A percentile compares a stretch with the other conserved stretches of the same genome.
These are phyloP conservation scores for Phoeniculus purpureus DNA, from an alignment of 2,797 vertebrate genomes.

Conservation along the genomic window DNA sequence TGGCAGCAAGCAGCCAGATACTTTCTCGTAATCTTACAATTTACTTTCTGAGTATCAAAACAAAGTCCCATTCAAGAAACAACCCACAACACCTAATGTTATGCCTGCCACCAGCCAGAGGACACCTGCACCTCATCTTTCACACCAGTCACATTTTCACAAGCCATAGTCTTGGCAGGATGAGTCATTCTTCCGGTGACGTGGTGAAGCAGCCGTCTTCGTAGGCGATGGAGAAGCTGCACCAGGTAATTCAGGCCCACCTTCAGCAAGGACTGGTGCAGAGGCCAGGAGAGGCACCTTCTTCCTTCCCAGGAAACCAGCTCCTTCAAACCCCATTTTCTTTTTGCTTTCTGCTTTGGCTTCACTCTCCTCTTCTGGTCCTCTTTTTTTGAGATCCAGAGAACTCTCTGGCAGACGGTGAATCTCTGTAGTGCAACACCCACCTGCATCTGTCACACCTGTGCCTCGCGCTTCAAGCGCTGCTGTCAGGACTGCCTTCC, in stretches of 20 bases:
- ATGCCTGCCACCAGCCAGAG: conserved; percentile 16
- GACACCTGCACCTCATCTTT: neutral
- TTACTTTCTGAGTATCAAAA: conserved; percentile 28
- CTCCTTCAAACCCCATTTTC: conserved; percentile 89
- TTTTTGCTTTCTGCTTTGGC: conserved; percentile 83
- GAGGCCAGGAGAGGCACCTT: conserved; percentile 86
- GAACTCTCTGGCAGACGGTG: conserved; percentile 79
- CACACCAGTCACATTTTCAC: conserved; percentile 53
- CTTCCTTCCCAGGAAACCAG: conserved; percentile 88
- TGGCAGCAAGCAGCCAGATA: conserved; percentile 18
- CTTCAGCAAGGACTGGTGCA: conserved; percentile 79
- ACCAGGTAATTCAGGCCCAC: conserved; percentile 87
- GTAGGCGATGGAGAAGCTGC: conserved; percentile 92
- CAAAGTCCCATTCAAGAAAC: neutral
- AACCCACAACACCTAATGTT: neutral
- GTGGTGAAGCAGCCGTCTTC: conserved; percentile 87
- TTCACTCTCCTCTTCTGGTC: conserved; percentile 87
- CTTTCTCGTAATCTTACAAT: neutral
- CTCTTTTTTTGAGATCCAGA: conserved; percentile 82
- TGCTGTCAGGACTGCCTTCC: conserved; percentile 68
- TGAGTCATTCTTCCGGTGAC: conserved; percentile 86
- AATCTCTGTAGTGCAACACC: conserved; percentile 68
- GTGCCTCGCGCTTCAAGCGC: conserved; percentile 76
- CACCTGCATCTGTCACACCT: conserved; percentile 61
- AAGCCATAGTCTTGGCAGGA: conserved; percentile 85